A percentile compares a stretch with the other conserved stretches of the same genome.
phyloP scores from a whole-genome alignment of 2,888 invertebrate species.

The Nephrotoma guestfalica region DNA sequence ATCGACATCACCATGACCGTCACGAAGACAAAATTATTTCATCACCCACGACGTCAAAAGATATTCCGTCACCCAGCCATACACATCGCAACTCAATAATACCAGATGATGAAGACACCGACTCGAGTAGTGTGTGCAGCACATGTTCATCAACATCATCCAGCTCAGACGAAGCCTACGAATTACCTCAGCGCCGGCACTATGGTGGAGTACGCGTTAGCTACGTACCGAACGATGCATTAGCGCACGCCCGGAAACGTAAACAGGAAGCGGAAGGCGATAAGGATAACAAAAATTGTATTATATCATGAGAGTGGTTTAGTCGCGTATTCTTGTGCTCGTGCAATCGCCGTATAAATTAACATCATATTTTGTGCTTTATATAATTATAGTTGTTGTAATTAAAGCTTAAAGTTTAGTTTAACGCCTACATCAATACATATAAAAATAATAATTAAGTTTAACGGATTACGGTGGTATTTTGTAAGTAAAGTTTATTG shows the following conservation, averaged over 20 bases:
- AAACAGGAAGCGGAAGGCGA: conserved; percentile 32
- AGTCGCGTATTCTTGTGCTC: background rate
- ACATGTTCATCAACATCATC: conserved; percentile 81
- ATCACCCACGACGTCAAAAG: background rate
- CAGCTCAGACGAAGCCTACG: conserved; percentile 77
- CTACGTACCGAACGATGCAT: conserved; percentile 84
- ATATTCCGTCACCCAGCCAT: conserved; percentile 2
- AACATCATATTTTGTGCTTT: background rate
- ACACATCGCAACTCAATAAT: conserved; percentile 20
- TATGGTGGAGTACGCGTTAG: conserved; percentile 82
- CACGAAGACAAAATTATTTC: conserved; percentile 18
- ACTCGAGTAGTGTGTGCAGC: conserved; percentile 70
- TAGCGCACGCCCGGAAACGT: conserved; percentile 64
- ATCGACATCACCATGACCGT: conserved; percentile 8
- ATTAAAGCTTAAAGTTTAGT: background rate
- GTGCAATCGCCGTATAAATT: background rate
- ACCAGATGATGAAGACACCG: conserved; percentile 36
- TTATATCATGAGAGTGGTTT: conserved; percentile 57
- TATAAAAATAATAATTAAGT: background rate
- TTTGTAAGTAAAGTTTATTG: background rate
- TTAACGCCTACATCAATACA: background rate
- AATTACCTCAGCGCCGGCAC: conserved; percentile 65
- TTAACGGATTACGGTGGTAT: background rate
- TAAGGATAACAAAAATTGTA: conserved; percentile 67
- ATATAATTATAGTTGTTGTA: background rate